Percentiles rank a stretch among this genome's conserved stretches.
Evolutionary conservation across 30 jellyfish, hydroid and myxozoan genomes (phyloP).

Genomic region (Catostylus mosaicus): DNA sequence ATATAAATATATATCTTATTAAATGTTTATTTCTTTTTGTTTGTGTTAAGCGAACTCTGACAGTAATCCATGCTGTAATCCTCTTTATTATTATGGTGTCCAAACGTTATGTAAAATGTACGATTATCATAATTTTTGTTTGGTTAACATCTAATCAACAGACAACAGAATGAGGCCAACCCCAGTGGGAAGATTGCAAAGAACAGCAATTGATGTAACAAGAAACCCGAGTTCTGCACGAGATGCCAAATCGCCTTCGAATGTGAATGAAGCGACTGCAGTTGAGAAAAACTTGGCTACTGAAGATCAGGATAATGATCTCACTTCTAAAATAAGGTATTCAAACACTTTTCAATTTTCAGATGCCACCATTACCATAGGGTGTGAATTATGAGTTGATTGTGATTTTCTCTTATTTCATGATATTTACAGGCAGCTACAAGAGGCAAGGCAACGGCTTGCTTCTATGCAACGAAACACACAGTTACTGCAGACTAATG

Average conservation of each 20-base stretch:
- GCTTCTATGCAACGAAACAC: constrained; percentile 51
- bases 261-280: constrained; percentile 32
- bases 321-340: constrained; percentile 61
- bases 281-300: constrained; percentile 53
- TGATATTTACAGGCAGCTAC: constrained; percentile 42
- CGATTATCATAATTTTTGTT: too few relatives aligned
- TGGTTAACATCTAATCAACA: too few relatives aligned
- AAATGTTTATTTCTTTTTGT: too few relatives aligned
- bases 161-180: constrained; percentile 86
- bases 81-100: too few relatives aligned
- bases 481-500: constrained; percentile 13
- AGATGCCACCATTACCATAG: too few relatives aligned
- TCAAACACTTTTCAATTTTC: not conserved
- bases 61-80: too few relatives aligned
- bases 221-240: constrained; percentile 70
- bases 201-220: constrained; percentile 77
- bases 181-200: constrained; percentile 60
- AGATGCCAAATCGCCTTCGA: constrained; percentile 32
- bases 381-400: not conserved
- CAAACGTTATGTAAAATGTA: too few relatives aligned
- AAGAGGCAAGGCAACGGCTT: constrained; percentile 73
- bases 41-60: too few relatives aligned
- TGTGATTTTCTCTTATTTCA: not conserved
- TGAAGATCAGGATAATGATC: constrained; percentile 44
- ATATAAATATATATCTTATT: too few relatives aligned